phyloP scores from a whole-genome alignment of 1,140 invertebrate genomes.

The Pomacea maculata region DNA sequence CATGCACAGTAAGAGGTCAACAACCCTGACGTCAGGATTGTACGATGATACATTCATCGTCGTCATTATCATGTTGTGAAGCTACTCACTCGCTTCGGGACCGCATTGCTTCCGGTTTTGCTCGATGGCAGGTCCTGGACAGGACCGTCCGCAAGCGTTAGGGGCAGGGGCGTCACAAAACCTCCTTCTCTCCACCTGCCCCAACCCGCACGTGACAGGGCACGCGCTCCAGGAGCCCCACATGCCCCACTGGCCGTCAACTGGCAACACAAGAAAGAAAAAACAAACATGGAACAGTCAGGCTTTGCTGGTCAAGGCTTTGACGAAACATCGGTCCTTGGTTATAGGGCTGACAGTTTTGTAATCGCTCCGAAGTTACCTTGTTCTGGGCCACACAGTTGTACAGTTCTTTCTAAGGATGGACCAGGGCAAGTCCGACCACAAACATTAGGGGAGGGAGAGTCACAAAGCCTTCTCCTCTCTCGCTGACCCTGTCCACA shows the following conservation, averaged over 20 bases:
- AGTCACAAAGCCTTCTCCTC: conserved; percentile 38
- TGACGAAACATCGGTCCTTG: no score
- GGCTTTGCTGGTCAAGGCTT: not conserved
- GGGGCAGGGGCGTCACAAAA: conserved; percentile 44
- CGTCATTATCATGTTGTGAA: not conserved
- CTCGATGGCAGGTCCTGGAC: conserved; percentile 1
- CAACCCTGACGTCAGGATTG: no score
- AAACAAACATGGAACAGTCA: not conserved
- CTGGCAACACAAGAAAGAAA: conserved; percentile 21
- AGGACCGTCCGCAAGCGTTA: conserved; percentile 14
- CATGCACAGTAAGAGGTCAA: not conserved
- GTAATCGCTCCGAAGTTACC: not conserved
- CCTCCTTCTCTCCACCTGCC: conserved; percentile 39
- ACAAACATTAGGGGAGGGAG: conserved; percentile 22
- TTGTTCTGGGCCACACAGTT: not conserved
- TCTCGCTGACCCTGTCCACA: conserved; percentile 40
- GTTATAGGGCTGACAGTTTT: not conserved
- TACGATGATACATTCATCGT: no score
- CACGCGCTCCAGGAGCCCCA: conserved; percentile 56
- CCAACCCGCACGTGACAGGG: conserved; percentile 53
- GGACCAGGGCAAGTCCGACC: conserved; percentile 12
- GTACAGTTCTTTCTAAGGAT: not conserved
- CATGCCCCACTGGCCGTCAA: conserved; percentile 55
- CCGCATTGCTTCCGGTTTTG: not conserved
- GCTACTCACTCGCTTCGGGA: not conserved